These are phyloP conservation scores for Myotis pilosus DNA, from an alignment of 2,797 vertebrate species.

Conservation along the genomic window DNA sequence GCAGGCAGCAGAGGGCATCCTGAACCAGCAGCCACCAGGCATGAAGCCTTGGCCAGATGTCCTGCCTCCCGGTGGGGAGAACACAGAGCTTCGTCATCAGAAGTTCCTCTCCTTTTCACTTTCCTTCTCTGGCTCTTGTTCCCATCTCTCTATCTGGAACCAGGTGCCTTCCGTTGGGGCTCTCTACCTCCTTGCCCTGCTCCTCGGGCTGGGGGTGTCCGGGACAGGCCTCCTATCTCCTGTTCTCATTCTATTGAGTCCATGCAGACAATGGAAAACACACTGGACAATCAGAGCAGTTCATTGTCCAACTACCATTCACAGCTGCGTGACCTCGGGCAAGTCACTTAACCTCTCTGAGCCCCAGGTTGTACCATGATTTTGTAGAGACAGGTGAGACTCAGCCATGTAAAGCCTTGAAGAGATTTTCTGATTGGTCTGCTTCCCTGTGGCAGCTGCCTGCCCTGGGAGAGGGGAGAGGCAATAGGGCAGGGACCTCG, in stretches of 20 bases:
- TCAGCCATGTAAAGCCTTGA: not conserved
- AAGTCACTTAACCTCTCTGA: constrained; percentile 22
- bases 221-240: not conserved
- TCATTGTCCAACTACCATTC: not conserved
- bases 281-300: not conserved
- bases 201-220: not conserved
- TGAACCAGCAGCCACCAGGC: not conserved
- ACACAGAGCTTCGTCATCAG: constrained; percentile 5
- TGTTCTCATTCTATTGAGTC: not conserved
- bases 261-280: not conserved
- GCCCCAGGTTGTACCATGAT: not conserved
- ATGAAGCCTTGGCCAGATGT: not conserved
- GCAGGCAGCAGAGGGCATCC: not conserved
- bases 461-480: not conserved
- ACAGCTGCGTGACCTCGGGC: not conserved
- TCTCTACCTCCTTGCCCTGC: not conserved
- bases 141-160: not conserved
- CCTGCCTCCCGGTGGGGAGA: not conserved
- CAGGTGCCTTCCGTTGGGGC: not conserved
- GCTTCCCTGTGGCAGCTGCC: not conserved
- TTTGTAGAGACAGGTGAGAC: not conserved
- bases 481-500: too few species aligned
- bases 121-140: not conserved
- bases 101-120: not conserved
- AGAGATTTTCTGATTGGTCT: not conserved